Percentiles rank a stretch among this genome's conserved stretches.
These are phyloP conservation scores for Dromiciops gliroides DNA, from an alignment of 2,113 vertebrate species.

Conservation along the genomic window DNA sequence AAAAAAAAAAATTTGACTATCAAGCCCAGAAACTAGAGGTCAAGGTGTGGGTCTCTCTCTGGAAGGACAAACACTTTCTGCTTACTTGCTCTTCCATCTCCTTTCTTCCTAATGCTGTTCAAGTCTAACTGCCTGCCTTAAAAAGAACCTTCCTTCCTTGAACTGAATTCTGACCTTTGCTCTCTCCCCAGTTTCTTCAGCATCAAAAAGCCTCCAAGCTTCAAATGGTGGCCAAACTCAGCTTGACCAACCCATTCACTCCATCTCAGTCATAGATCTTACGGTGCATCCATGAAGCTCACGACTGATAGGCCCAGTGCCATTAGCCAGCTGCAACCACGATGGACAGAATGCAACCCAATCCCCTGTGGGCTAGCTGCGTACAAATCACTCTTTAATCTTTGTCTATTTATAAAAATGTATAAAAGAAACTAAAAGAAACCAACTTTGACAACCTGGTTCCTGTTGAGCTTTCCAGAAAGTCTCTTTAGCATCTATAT, in stretches of 20 bases:
- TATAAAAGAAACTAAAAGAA: not conserved
- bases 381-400: not conserved
- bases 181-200: constrained; percentile 35
- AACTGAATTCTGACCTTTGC: constrained; percentile 46
- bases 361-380: not conserved
- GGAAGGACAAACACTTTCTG: not conserved
- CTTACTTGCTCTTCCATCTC: constrained; percentile 27
- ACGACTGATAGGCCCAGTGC: not conserved
- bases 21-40: not conserved
- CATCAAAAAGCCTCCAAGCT: constrained; percentile 22
- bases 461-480: not conserved
- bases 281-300: not conserved
- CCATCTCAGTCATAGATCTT: not conserved
- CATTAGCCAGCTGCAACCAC: not conserved
- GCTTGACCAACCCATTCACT: not conserved
- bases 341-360: not conserved
- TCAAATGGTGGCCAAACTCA: constrained; percentile 2
- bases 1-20: constrained; percentile 10
- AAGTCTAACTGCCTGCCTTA: constrained; percentile 29
- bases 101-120: constrained; percentile 4
- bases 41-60: not conserved
- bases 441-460: not conserved
- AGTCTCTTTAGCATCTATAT: not conserved
- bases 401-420: not conserved
- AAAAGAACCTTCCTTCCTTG: constrained; percentile 38